These are phyloP conservation scores for Phyllotreta cruciferae DNA, from an alignment of 2,888 invertebrate genomes.

Conservation along the genomic window DNA sequence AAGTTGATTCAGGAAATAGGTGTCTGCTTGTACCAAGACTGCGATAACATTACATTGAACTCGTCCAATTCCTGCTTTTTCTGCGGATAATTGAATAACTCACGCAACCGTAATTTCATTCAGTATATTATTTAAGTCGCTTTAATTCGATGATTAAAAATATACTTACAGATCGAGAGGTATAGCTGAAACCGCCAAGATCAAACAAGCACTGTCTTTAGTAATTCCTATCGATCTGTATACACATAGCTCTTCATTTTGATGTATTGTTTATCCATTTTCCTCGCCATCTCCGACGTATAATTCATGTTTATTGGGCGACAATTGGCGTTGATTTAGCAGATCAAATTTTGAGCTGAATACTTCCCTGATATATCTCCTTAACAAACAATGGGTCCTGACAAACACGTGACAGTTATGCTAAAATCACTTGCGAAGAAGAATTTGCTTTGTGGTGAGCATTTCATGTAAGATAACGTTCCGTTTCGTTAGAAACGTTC, in stretches of 20 bases:
- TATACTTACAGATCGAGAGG: too few relatives aligned
- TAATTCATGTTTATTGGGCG: too few relatives aligned
- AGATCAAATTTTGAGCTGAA: not conserved
- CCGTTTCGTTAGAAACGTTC: constrained; percentile 30
- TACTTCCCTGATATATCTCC: constrained; percentile 23
- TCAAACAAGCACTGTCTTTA: too few relatives aligned
- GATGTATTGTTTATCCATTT: too few relatives aligned
- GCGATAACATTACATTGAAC: not conserved
- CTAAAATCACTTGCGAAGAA: constrained; percentile 26
- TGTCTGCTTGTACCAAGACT: constrained; percentile 37
- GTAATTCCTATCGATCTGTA: too few relatives aligned
- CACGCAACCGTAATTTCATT: not conserved
- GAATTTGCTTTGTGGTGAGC: constrained; percentile 25
- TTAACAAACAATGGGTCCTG: constrained; percentile 17
- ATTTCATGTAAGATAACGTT: constrained; percentile 31
- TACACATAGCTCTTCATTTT: too few relatives aligned
- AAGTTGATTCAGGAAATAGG: constrained; percentile 33
- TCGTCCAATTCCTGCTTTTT: too few relatives aligned
- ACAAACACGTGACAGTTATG: constrained; percentile 34
- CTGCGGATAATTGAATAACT: too few relatives aligned
- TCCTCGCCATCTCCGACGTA: too few relatives aligned
- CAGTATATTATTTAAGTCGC: not conserved
- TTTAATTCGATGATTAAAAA: not conserved
- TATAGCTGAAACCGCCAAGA: too few relatives aligned
- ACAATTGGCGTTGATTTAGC: not conserved